Base-by-base conservation (phyloP, 2,113 vertebrate genomes). In the Ophthalmolycus amberensis region DNA sequence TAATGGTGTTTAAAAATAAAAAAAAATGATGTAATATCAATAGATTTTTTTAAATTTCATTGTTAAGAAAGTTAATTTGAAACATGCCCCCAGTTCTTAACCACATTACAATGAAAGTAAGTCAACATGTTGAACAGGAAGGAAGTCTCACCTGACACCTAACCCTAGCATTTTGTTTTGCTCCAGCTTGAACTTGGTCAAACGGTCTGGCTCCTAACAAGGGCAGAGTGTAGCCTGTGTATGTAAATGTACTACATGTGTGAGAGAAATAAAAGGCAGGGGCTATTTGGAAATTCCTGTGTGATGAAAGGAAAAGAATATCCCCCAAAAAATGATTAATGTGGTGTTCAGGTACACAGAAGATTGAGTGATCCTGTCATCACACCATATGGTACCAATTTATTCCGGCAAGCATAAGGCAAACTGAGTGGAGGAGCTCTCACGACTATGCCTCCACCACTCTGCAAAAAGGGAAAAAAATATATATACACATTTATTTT, bases 331-430 rank as follows among this genome's bases (percentile, higher is more conserved):
- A 95, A 94, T 95, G 94, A 95, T 96, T 94, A 95, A 94, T 96
- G 94, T 94, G 93, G 92, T 95, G 94, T 94, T 94, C 92, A 95
- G 94, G 93, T 95, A 93, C 93, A 94, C 92, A 93, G 93, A 95
- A 95, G 94, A 95, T 96, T 94, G 94, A 95, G 94, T 93, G 94
- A 95, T 95, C 91, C 94, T 96, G 94, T 95, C 94, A 95, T 92
- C 91, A 82, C 88, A 85, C 94, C 95, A 96, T 96, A 95, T 95
- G 94, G 94, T 94, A 94, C 92, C 94, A 95, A 94, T 96, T 95
- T 96, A 94, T 94, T 94, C 92, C 92, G 85, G 93, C 91, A 87
- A 94, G 92, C 90, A 93, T 92, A 90, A 93, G 93, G 93, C 92
- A 92, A 94, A 95, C 86, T 89, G 90, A 92, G 88, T 90, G 79